Evolutionary conservation across 2,888 invertebrate genomes (phyloP), one percentile per base, ranked within the genome.

Genomic region (Stenodera caucasica): DNA sequence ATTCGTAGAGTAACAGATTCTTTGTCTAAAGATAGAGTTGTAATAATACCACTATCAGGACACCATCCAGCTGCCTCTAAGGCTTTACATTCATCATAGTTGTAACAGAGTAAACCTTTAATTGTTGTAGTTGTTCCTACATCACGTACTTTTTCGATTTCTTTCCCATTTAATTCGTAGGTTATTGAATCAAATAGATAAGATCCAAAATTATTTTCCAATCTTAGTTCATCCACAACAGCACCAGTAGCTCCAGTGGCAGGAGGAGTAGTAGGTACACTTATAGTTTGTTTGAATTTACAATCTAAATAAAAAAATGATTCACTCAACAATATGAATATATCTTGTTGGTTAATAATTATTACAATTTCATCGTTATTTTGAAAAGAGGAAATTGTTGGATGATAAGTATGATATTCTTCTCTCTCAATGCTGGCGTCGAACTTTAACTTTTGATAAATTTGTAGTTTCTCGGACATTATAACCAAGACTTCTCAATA

Each of bases 321-420:
- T n/a, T 58, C 52, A 53, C 26, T 15, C 11, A 60, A 57, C 7
- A 45, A 35, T 35, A 67, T 37, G 18, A 61, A 65, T 23, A 64
- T 18, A 49, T 68, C 65, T 18, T 40, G 55, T 50, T 67, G 64
- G 50, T 69, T 64, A 18, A 69, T 64, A 5, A 12, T 55, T 45
- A 69, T 65, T 49, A 65, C 61, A 5, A 70, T 58, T 18, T 53
- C 57, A 59, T 69, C 70, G 52, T 49, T 66, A 26, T 63, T 56
- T 12, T 63, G 37, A 53, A 67, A 67, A n/a, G n/a, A n/a, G n/a
- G n/a, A n/a, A n/a, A n/a, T n/a, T n/a, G n/a, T n/a, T n/a, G n/a
- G n/a, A n/a, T n/a, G n/a, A n/a, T n/a, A n/a, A n/a, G n/a, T n/a
- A n/a, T n/a, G n/a, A n/a, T n/a, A n/a, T n/a, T n/a, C n/a, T n/a